phyloP scores from a whole-genome alignment of 2,888 invertebrate genomes.

The Eupithecia centaureata region DNA sequence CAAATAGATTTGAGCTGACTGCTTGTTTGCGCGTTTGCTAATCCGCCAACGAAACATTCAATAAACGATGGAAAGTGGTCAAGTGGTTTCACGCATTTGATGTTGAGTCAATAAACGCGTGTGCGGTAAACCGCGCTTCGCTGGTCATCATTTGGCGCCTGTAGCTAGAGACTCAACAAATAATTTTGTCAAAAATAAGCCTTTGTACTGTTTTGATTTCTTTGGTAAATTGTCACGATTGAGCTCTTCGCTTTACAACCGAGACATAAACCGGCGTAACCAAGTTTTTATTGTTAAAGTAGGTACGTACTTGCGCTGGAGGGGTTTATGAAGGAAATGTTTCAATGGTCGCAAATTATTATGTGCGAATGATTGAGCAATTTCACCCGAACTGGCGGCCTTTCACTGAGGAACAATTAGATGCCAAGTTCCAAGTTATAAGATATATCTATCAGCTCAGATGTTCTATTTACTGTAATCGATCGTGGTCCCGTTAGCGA shows the following conservation, averaged over 20 bases:
- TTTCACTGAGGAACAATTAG: conserved; percentile 20
- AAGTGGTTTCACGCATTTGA: conserved; percentile 26
- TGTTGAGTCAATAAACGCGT: conserved; percentile 25
- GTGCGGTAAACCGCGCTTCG: conserved; percentile 25
- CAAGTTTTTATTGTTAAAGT: conserved; percentile 39
- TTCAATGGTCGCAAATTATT: conserved; percentile 27
- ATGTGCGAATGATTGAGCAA: conserved; percentile 31
- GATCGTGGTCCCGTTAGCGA: conserved; percentile 43
- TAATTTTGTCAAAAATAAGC: conserved; percentile 6
- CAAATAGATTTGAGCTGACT: conserved; percentile 40
- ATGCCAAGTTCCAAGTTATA: conserved; percentile 2
- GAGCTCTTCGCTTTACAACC: conserved; percentile 36
- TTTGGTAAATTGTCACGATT: conserved; percentile 42
- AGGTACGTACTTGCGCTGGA: conserved; percentile 25
- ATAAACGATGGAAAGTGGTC: conserved; percentile 31
- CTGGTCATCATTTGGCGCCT: background rate
- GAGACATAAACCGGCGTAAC: conserved; percentile 38
- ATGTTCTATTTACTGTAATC: conserved; percentile 39
- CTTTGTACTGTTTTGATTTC: conserved; percentile 39
- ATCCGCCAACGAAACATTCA: conserved; percentile 29
- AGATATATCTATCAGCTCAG: conserved; percentile 12
- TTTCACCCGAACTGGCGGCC: conserved; percentile 10
- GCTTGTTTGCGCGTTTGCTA: conserved; percentile 39
- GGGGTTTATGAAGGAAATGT: conserved; percentile 34
- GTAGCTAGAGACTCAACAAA: background rate